Base-by-base conservation (phyloP, 2,888 invertebrate genomes). In the Rhingia campestris region DNA sequence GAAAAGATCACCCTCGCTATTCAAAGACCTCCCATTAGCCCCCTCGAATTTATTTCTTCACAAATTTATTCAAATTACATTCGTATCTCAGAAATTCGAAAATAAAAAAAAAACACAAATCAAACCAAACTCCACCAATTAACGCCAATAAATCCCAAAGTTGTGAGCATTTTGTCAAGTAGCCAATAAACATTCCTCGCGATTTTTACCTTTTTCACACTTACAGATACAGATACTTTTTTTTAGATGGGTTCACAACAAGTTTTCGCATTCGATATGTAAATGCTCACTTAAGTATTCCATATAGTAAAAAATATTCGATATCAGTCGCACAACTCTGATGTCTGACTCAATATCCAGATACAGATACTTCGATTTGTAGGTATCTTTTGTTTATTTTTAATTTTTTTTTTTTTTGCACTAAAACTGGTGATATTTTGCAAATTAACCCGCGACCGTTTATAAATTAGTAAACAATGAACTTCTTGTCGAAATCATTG, bases 131-230 rank as follows among this genome's bases (percentile, higher is more conserved):
- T 30, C 56, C 22, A 67, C 64, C 61, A 74, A 61, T 70, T 64
- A 64, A 70, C 69, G 67, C 47, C 76, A 72, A 81, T 81, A 76
- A 77, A 81, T 81, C 54, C 70, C 30, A 77, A 49, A 72, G 81
- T 66, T 77, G 72, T 77, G 77, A 81, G 66, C 66, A 72, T 72
- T 81, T 77, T 72, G 81, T 77, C 77, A 72, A 7, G 53, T 12
- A 53, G 76, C 35, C 6, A 10, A 6, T 5, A n/a, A 43, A 61
- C 56, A 67, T 76, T 81, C 72, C 72, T 30, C 32, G 37, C 10
- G 41, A 59, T 61, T 43, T 80, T 72, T 81, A 81, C 76, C 81
- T 72, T 77, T 81, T 77, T 81, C 77, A 81, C 81, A 81, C 81
- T 81, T 77, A 6, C n/a, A 14, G 4, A 30, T 45, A 41, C 10